These are phyloP conservation scores for Holacanthella duospinosa DNA, from an alignment of 2,888 invertebrate species.

Conservation along the genomic window DNA sequence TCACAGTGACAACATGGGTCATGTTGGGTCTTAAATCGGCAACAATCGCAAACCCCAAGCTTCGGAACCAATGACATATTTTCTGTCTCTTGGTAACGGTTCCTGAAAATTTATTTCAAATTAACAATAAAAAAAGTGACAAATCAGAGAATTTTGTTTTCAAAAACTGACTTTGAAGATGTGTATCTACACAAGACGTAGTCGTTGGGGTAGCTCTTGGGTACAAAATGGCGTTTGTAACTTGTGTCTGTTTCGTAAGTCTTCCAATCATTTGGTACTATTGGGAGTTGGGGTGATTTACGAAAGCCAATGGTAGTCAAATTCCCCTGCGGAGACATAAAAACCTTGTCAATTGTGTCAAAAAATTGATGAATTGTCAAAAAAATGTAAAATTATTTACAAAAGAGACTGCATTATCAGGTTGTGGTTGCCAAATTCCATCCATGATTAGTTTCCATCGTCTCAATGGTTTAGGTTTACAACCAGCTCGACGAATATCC, in stretches of 20 bases:
- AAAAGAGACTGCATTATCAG: constrained; percentile 25
- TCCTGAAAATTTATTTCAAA: not conserved
- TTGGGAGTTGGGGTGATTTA: constrained; percentile 24
- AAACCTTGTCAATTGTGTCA: not conserved
- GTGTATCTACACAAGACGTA: constrained; percentile 24
- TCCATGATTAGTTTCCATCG: constrained; percentile 25
- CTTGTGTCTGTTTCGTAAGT: constrained; percentile 24
- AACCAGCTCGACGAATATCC: constrained; percentile 27
- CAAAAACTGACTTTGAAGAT: constrained; percentile 14
- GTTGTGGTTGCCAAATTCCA: constrained; percentile 22
- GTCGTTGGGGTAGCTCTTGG: constrained; percentile 20
- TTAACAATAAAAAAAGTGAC: not conserved
- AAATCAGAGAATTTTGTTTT: not conserved
- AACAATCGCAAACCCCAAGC: not conserved
- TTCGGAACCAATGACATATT: not conserved
- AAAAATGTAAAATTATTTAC: constrained; percentile 7
- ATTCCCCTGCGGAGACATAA: constrained; percentile 21
- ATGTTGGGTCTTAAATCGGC: not conserved
- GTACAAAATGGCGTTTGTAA: constrained; percentile 12
- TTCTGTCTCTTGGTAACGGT: not conserved
- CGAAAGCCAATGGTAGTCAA: constrained; percentile 28
- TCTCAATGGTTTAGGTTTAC: constrained; percentile 20
- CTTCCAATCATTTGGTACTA: constrained; percentile 33
- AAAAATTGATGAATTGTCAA: too few relatives aligned
- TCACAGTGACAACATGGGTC: not conserved